Evolutionary conservation across 2,797 vertebrate species (phyloP), one percentile per base, ranked within the genome.

Genomic region (Trichosurus vulpecula): DNA sequence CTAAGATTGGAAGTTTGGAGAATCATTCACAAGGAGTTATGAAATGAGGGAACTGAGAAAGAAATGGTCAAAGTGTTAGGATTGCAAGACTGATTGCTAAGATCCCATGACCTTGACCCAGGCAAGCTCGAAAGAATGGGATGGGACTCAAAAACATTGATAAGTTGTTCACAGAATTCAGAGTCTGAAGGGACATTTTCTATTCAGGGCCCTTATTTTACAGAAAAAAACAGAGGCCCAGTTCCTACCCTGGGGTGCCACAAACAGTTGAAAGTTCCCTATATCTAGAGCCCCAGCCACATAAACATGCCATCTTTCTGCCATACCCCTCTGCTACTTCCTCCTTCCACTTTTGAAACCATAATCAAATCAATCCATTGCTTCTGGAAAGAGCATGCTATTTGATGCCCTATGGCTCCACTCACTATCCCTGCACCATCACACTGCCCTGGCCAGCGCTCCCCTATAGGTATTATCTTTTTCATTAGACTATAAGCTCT

Each of bases 91-190:
- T 31, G 89, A 61, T 12, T 55, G 52, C 2, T 52, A 57, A 90
- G 81, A 41, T 51, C 92, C 89, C 93, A 93, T 56, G 92, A 87
- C 47, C 52, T 93, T 94, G 56, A 57, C 30, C 11, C 51, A 91
- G 35, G 19, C 19, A 81, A 81, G 22, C 22, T 81, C 74, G 47
- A 81, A 41, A 81, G 2, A 81, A 81, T 47, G 8, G 8, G 19
- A 81, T 22, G 81, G 22, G 30, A 81, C 41, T 41, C 66, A 22
- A 47, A 74, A 81, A 81, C n/a, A 6, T 47, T 25, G 16, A 41
- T 25, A 47, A 81, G 41, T 25, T 81, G 22, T 25, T 81, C 30
- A 25, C 3, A 81, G 30, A 81, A 14, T 81, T 47, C 81, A 47
- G n/a, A 81, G n/a, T 81, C 25, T 47, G 8, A 81, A 81, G 41